Percentiles rank a stretch among this genome's conserved stretches.
These are phyloP conservation scores for Axinella damicornis DNA, from an alignment of 37 sponge, comb jelly and placozoan genomes.

Conservation along the genomic window DNA sequence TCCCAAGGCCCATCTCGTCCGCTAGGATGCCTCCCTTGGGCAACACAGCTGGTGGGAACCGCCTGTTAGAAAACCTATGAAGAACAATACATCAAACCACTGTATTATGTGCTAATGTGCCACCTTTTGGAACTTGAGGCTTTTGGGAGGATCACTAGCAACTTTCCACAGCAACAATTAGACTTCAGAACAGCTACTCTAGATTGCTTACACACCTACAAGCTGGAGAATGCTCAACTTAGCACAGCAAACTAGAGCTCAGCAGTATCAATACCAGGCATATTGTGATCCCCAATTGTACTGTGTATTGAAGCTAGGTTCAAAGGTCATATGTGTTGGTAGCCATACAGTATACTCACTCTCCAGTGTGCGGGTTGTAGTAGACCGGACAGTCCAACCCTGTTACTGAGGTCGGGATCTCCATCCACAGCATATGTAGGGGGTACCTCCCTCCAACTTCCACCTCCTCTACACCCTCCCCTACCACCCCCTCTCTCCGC, in stretches of 20 bases:
- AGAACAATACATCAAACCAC: background rate
- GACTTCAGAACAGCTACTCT: background rate
- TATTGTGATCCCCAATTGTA: no score
- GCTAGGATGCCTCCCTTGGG: constrained; percentile 91
- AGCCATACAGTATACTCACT: no score
- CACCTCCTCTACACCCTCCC: background rate
- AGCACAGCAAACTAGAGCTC: no score
- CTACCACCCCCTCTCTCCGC: constrained; percentile 42
- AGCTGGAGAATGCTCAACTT: no score
- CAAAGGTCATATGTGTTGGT: no score
- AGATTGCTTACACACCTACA: background rate
- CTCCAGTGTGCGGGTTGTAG: constrained; percentile 57
- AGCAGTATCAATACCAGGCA: no score
- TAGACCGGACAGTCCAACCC: constrained; percentile 6
- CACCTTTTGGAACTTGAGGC: background rate
- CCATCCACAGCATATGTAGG: constrained; percentile 38
- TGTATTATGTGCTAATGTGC: background rate
- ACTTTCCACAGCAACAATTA: background rate
- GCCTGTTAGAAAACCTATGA: constrained; percentile 34
- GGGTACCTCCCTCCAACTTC: background rate
- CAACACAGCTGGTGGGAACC: background rate
- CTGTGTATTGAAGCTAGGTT: no score
- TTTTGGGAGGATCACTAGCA: no score
- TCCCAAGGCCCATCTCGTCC: constrained; percentile 99
- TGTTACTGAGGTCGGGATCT: constrained; percentile 1